These are phyloP conservation scores for Oncopeltus fasciatus DNA, from an alignment of 1,140 invertebrate genomes.

Conservation along the genomic window DNA sequence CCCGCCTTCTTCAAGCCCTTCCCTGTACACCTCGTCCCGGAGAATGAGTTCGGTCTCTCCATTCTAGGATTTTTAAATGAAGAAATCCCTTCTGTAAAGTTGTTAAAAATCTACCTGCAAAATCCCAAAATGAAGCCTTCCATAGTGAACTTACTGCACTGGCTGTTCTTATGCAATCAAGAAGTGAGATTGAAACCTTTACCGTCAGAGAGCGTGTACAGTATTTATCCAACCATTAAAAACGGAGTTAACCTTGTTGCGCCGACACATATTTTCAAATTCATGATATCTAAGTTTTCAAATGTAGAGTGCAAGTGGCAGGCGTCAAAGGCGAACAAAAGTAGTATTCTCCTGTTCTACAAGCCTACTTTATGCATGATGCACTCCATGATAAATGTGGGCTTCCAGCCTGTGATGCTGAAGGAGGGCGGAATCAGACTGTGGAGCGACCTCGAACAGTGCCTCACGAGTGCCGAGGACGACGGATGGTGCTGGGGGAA, in stretches of 20 bases:
- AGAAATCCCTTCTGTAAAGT: conserved; percentile 5
- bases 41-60: not conserved
- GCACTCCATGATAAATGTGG: not conserved
- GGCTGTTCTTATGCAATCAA: not conserved
- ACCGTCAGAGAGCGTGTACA: not conserved
- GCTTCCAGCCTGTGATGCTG: not conserved
- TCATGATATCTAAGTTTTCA: not conserved
- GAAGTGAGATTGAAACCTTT: not conserved
- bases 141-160: not conserved
- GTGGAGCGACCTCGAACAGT: not conserved
- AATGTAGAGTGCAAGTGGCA: not conserved
- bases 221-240: not conserved
- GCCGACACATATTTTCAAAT: not conserved
- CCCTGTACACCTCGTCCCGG: not conserved
- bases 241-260: not conserved
- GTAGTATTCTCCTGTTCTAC: not conserved
- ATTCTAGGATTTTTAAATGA: not conserved
- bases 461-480: not conserved
- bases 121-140: not conserved
- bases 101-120: not conserved
- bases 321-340: not conserved
- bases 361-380: not conserved
- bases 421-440: not conserved
- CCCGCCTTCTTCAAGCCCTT: not conserved
- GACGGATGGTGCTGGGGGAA: conserved; percentile 1